Evolutionary conservation across 2,888 invertebrate species (phyloP), one percentile per base, ranked within the genome.

Genomic region (Bimastos eiseni): DNA sequence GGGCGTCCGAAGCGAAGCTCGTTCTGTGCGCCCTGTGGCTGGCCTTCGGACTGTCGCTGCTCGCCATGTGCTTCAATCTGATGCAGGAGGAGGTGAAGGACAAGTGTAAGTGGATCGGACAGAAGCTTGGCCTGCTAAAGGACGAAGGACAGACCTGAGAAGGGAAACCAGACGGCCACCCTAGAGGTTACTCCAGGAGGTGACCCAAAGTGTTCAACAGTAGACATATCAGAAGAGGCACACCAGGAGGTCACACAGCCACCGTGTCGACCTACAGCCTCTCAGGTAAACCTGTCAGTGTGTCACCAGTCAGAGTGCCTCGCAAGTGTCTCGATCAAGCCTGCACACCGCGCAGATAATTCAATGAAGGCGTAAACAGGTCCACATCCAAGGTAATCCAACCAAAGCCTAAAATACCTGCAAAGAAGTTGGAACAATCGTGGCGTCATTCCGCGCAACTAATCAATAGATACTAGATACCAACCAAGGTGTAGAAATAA

Each of bases 31-130:
- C 94, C 33, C 91, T 95, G 84, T 95, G 95, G 93, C 93, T 95
- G 86, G 93, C 95, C 70, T 94, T 95, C 49, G 95, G 95, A 33
- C 94, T 95, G 93, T 94, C 95, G 19, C 93, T 95, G 89, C 93
- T 95, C 36, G 95, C 95, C 86, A 95, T 95, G 95, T 95, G 95
- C 91, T 95, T 95, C 92, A 94, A 95, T 90, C 93, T 95, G 41
- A 95, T 95, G 94, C 95, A 95, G 91, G 95, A 95, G 91, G 94
- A 95, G 91, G 94, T 95, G 21, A 93, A 94, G n/a, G 92, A 93
- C 15, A 94, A 95, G 91, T 93, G 94, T 84, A 94, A 93, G 41
- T 94, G 94, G 93, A 91, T 95, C 33, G 95, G 94, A 0, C 92
- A 90, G 55, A 94, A 94, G 91, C 92, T 95, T 8, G 95, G 95